Conservation (phyloP, 1,140 invertebrate species). For the Ptiloglossa arizonensis region DNA sequence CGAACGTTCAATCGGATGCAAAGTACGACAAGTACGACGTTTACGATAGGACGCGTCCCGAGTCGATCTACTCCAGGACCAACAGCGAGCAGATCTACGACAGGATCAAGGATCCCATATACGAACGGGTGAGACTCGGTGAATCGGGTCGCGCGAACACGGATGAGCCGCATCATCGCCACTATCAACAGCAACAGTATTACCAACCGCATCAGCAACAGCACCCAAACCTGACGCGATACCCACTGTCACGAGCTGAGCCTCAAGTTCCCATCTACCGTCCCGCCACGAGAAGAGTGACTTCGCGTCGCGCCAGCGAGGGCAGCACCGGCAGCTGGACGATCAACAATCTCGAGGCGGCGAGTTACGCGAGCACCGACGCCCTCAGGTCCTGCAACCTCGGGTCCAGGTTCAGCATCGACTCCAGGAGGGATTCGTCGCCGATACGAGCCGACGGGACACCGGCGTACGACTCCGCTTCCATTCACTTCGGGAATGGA, state of each 20-base stretch:
- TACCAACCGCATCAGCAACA: slow-evolving; percentile 14
- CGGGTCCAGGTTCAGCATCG: slow-evolving; percentile 78
- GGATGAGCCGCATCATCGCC: slow-evolving; percentile 71
- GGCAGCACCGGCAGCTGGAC: slow-evolving; percentile 78
- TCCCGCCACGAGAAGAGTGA: slow-evolving; percentile 72
- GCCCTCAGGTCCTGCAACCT: slow-evolving; percentile 69
- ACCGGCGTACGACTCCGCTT: slow-evolving; percentile 85
- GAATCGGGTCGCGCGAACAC: slow-evolving; percentile 60
- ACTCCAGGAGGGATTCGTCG: slow-evolving; percentile 83
- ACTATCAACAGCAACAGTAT: slow-evolving; percentile 29
- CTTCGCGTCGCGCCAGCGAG: slow-evolving; percentile 81
- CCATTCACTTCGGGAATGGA: slow-evolving; percentile 78
- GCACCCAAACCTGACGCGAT: slow-evolving; percentile 48
- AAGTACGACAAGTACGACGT: slow-evolving; percentile 62
- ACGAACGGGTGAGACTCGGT: slow-evolving; percentile 74
- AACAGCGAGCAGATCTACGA: slow-evolving; percentile 79
- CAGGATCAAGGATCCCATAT: slow-evolving; percentile 77
- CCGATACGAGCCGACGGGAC: slow-evolving; percentile 85
- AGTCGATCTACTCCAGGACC: slow-evolving; percentile 61
- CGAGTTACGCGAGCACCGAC: slow-evolving; percentile 75
- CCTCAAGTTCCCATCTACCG: slow-evolving; percentile 82
- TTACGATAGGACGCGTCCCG: slow-evolving; percentile 69
- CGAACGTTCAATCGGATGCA: slow-evolving; percentile 41
- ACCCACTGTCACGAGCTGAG: slow-evolving; percentile 79
- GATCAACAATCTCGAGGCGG: slow-evolving; percentile 76